Evolutionary conservation across 2,113 vertebrate species (phyloP).

Genomic region (Willisornis vidua): DNA sequence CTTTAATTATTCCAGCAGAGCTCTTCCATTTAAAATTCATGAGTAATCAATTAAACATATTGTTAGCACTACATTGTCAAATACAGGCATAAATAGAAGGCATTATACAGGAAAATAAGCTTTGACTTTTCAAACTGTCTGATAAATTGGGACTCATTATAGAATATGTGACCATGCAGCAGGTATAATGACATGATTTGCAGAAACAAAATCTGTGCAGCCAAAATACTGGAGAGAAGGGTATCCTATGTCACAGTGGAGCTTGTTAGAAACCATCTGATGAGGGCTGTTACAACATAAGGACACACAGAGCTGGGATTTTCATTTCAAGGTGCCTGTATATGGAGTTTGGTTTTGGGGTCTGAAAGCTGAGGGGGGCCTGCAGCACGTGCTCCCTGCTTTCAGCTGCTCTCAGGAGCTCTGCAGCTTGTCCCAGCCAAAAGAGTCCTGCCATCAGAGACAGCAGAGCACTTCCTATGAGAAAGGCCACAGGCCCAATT

Average conservation of each 20-base stretch:
- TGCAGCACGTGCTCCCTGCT: no score
- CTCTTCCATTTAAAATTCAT: background rate
- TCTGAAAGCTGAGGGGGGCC: no score
- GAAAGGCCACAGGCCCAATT: no score
- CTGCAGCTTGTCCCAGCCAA: background rate
- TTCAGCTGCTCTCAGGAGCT: no score
- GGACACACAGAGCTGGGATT: background rate
- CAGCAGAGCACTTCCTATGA: fast-evolving
- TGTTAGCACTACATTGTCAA: background rate
- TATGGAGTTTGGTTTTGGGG: background rate
- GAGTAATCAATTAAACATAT: background rate
- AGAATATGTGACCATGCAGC: background rate
- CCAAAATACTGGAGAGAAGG: background rate
- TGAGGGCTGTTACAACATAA: background rate
- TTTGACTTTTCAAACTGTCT: background rate
- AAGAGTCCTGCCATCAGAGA: background rate
- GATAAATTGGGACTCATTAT: background rate
- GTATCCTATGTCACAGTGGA: fast-evolving
- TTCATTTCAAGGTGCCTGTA: background rate
- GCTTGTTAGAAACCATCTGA: fast-evolving
- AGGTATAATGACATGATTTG: fast-evolving
- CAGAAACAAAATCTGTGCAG: background rate
- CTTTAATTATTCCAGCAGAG: background rate
- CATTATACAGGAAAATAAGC: background rate
- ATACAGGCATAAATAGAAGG: background rate